These are phyloP conservation scores for Magallana nippona DNA, from an alignment of 2,888 invertebrate genomes.

Conservation along the genomic window DNA sequence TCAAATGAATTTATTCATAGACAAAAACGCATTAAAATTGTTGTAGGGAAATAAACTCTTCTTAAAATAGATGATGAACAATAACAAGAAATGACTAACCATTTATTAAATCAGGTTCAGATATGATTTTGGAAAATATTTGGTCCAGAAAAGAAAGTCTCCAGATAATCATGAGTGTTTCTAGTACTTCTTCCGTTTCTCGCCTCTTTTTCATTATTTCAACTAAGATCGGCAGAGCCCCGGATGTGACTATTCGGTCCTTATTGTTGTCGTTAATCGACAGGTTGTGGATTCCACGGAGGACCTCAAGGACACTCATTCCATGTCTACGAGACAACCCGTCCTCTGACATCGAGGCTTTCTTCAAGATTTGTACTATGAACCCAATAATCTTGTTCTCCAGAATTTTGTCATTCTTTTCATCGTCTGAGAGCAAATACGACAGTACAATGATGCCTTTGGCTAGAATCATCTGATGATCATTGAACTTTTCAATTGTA, in stretches of 20 bases:
- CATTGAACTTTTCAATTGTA: slow-evolving; percentile 46
- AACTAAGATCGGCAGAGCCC: slow-evolving; percentile 66
- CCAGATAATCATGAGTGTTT: slow-evolving; percentile 74
- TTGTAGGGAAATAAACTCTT: no score
- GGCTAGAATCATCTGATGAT: slow-evolving; percentile 67
- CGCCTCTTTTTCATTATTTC: slow-evolving; percentile 55
- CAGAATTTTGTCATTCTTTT: slow-evolving; percentile 71
- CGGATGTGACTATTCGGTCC: slow-evolving; percentile 67
- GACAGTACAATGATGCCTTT: slow-evolving; percentile 75
- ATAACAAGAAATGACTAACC: slow-evolving; percentile 49
- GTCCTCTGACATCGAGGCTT: slow-evolving; percentile 69
- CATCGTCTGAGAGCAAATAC: slow-evolving; percentile 74
- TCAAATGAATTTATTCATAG: not conserved
- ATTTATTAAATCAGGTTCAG: slow-evolving; percentile 67
- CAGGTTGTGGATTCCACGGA: slow-evolving; percentile 71
- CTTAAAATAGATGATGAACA: no score
- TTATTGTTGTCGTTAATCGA: slow-evolving; percentile 74
- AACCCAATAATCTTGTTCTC: slow-evolving; percentile 71
- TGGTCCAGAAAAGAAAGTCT: slow-evolving; percentile 73
- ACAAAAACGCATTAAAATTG: not conserved
- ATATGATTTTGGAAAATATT: slow-evolving; percentile 68
- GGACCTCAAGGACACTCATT: slow-evolving; percentile 74
- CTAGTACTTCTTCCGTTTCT: slow-evolving; percentile 65
- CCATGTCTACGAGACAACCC: slow-evolving; percentile 74
- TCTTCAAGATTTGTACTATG: slow-evolving; percentile 71